Percentiles rank a stretch among this genome's conserved stretches.
These are phyloP conservation scores for Rhaphigaster nebulosa DNA, from an alignment of 2,888 invertebrate species.

Conservation along the genomic window DNA sequence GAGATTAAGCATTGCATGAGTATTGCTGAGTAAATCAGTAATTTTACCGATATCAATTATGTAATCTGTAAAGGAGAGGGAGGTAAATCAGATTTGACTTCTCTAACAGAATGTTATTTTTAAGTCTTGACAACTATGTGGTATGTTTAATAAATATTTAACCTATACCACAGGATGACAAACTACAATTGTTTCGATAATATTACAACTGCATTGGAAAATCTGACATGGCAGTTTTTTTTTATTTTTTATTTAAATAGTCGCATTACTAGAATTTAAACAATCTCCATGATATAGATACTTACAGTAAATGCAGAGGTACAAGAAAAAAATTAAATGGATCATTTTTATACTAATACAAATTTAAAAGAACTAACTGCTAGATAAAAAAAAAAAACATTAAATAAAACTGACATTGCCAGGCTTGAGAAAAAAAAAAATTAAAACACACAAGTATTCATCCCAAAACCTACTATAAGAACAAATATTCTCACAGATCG, in stretches of 20 bases:
- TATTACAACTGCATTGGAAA: no score
- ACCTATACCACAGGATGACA: background rate
- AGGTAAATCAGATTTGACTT: background rate
- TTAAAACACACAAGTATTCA: background rate
- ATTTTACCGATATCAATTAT: background rate
- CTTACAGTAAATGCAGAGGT: background rate
- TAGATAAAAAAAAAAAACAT: background rate
- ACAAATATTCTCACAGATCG: background rate
- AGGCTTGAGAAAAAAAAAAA: background rate
- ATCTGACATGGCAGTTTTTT: no score
- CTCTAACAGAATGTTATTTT: background rate
- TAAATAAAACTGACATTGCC: background rate
- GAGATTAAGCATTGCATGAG: background rate
- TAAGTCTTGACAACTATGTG: background rate
- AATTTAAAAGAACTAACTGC: background rate
- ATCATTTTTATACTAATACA: background rate
- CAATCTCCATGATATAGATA: no score
- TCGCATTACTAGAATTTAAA: no score
- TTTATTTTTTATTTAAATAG: no score
- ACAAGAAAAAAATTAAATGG: background rate
- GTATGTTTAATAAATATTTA: background rate
- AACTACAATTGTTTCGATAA: no score
- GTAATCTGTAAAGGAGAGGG: background rate
- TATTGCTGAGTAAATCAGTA: background rate
- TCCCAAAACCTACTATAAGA: background rate